Conservation (phyloP, 2,113 vertebrate genomes). For the Nematolebias whitei region DNA sequence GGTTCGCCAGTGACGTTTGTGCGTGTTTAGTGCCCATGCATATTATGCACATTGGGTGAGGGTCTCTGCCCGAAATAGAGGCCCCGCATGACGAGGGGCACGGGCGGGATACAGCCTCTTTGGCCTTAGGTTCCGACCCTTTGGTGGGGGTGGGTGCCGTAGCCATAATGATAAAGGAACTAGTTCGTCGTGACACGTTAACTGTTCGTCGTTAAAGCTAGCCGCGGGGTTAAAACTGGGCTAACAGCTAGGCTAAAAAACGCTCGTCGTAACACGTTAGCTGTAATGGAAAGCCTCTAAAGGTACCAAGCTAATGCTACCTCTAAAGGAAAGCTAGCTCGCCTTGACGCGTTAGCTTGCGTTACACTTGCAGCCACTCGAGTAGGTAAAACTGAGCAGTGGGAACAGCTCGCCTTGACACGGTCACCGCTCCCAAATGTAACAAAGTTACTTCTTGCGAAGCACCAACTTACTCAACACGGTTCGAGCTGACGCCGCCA, state of each 20-base stretch:
- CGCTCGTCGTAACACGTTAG: background rate
- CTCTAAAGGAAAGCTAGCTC: background rate
- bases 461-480: background rate
- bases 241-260: no score
- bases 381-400: background rate
- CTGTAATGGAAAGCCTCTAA: background rate
- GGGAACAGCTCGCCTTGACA: background rate
- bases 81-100: background rate
- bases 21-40: background rate
- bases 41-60: background rate
- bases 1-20: background rate
- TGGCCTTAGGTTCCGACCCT: background rate
- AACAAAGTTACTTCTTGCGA: background rate
- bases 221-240: background rate
- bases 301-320: background rate
- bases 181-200: background rate
- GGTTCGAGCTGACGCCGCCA: background rate
- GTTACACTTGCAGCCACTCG: rapidly evolving
- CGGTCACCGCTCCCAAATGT: no score
- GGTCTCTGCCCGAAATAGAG: background rate
- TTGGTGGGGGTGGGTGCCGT: background rate
- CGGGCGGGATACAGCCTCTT: no score
- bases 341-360: background rate
- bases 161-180: background rate
- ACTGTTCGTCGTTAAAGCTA: no score